Percentiles rank a stretch among this genome's conserved stretches.
Evolutionary conservation across 2,888 invertebrate species (phyloP).

Genomic region (Drosophila koepferae): DNA sequence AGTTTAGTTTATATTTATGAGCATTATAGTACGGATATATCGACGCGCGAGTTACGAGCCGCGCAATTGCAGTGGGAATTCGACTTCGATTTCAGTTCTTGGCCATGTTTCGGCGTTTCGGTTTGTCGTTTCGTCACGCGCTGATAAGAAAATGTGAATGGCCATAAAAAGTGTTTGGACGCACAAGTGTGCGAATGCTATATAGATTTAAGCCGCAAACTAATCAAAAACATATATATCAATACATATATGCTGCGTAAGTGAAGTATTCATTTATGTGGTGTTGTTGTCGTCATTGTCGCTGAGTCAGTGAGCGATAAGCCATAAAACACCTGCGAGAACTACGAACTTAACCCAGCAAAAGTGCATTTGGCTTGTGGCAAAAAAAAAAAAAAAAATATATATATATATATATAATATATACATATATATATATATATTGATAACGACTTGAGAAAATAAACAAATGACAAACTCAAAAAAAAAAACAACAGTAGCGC

Average conservation of each 20-base stretch:
- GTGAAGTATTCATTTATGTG: constrained; percentile 15
- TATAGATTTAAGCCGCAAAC: constrained; percentile 5
- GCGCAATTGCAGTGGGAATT: constrained; percentile 50
- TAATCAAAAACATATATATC: not conserved
- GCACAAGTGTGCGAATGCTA: constrained; percentile 36
- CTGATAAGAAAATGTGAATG: constrained; percentile 48
- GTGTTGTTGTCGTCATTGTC: not conserved
- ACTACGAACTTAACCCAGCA: constrained; percentile 2
- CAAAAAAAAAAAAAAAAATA: constrained; percentile 2
- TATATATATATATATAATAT: too few relatives aligned
- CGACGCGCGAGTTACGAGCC: constrained; percentile 60
- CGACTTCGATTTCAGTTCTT: constrained; percentile 36
- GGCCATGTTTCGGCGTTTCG: constrained; percentile 29
- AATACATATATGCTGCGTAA: constrained; percentile 23
- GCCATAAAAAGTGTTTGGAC: constrained; percentile 35
- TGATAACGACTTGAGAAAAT: constrained; percentile 48
- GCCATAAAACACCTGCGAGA: constrained; percentile 11
- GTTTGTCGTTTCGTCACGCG: constrained; percentile 33
- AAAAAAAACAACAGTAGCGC: constrained; percentile 38
- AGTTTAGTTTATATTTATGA: constrained; percentile 85
- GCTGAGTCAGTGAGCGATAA: constrained; percentile 43
- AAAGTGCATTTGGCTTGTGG: constrained; percentile 34
- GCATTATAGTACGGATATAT: constrained; percentile 85
- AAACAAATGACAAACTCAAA: constrained; percentile 33
- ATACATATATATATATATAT: too few relatives aligned